phyloP scores from a whole-genome alignment of 2,797 vertebrate genomes.

The Paedocypris micromegethes region DNA sequence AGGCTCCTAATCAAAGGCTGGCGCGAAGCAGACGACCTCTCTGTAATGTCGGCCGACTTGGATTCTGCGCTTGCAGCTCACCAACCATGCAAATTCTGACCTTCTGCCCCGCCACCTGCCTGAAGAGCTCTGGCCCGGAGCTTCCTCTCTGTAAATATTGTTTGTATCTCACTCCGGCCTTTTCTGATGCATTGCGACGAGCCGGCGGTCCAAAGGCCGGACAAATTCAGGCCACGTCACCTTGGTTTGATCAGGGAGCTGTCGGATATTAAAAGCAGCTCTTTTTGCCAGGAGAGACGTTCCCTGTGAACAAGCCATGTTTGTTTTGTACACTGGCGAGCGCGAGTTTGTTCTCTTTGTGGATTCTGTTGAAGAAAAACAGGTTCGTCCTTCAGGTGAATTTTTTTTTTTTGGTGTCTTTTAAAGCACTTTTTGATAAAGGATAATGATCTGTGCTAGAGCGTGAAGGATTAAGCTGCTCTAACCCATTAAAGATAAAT shows the following conservation, averaged over 20 bases:
- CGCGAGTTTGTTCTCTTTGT: background rate
- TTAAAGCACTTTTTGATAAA: slow-evolving; percentile 22
- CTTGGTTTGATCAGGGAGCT: slow-evolving; percentile 29
- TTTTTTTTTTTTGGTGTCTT: background rate
- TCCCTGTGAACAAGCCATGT: background rate
- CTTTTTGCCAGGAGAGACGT: slow-evolving; percentile 13
- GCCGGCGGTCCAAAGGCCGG: background rate
- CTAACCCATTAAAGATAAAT: slow-evolving; percentile 31
- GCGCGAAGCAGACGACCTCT: slow-evolving; percentile 4
- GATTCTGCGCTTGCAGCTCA: slow-evolving; percentile 1
- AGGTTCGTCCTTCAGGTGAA: background rate
- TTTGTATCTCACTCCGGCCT: background rate
- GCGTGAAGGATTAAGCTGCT: slow-evolving; percentile 18
- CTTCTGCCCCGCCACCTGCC: slow-evolving; percentile 16
- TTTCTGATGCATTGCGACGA: background rate
- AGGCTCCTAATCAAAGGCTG: slow-evolving; percentile 6
- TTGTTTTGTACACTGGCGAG: slow-evolving; percentile 23
- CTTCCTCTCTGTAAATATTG: slow-evolving; percentile 25
- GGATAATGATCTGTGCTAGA: slow-evolving; percentile 12
- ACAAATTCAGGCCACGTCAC: slow-evolving; percentile 20
- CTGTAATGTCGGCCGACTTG: background rate
- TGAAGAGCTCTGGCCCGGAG: slow-evolving; percentile 1
- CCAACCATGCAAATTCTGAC: slow-evolving; percentile 46
- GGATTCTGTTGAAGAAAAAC: slow-evolving; percentile 1
- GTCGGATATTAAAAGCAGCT: slow-evolving; percentile 35